Conservation (phyloP, 2,888 invertebrate genomes). For the Cordilura impudica region DNA sequence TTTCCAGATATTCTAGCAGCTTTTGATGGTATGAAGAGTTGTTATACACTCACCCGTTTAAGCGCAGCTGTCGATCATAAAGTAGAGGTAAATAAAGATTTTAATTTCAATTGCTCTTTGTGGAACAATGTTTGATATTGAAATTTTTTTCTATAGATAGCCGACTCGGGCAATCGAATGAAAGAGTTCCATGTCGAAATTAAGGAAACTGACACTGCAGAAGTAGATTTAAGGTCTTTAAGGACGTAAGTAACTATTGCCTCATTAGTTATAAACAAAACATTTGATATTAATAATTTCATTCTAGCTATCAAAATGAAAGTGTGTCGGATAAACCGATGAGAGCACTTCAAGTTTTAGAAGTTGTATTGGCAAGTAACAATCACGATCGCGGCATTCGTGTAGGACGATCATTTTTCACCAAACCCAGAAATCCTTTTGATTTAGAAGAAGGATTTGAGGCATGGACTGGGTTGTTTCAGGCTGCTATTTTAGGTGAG, state of each 20-base stretch:
- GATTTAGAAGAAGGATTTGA: constrained; percentile 89
- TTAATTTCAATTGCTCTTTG: background rate
- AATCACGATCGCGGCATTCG: constrained; percentile 70
- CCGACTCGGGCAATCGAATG: constrained; percentile 64
- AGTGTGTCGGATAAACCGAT: constrained; percentile 76
- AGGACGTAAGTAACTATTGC: constrained; percentile 66
- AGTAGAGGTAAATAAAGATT: constrained; percentile 67
- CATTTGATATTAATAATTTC: constrained; percentile 16
- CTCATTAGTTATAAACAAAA: too few species aligned
- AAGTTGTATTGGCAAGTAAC: constrained; percentile 82
- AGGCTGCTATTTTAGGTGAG: constrained; percentile 93
- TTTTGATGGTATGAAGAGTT: constrained; percentile 86
- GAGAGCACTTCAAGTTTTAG: constrained; percentile 81
- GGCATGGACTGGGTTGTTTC: constrained; percentile 95
- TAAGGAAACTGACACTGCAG: constrained; percentile 68
- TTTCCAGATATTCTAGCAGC: constrained; percentile 80
- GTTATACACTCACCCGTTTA: constrained; percentile 78
- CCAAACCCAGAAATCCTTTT: constrained; percentile 75
- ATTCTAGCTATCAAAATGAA: constrained; percentile 70
- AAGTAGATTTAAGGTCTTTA: constrained; percentile 71
- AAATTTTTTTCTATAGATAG: constrained; percentile 64
- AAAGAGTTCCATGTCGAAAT: constrained; percentile 69
- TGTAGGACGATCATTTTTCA: constrained; percentile 86
- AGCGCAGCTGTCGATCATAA: constrained; percentile 54
- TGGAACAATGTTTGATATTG: background rate